Evolutionary conservation across 1,140 invertebrate genomes (phyloP).

Genomic region (Orchestia grillus): DNA sequence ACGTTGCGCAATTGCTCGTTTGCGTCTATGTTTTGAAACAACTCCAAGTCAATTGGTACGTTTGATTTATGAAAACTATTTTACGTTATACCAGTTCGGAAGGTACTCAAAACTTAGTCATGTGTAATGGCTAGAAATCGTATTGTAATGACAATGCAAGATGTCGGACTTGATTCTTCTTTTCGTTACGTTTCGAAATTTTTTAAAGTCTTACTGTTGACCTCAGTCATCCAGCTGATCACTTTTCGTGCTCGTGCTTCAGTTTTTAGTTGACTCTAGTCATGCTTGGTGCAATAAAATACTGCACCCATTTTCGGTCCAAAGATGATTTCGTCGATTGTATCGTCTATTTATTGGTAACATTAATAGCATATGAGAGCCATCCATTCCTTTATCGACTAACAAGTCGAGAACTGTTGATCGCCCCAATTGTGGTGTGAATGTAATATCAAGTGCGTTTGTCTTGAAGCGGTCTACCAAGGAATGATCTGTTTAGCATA

Average conservation of each 20-base stretch:
- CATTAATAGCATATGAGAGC: not conserved
- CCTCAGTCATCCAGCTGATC: not conserved
- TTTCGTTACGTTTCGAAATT: not conserved
- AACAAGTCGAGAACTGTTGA: not conserved
- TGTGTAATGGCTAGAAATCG: not conserved
- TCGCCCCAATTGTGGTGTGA: too few species aligned
- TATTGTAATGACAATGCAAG: not conserved
- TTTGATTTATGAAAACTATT: not conserved
- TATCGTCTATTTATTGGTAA: slow-evolving; percentile 46
- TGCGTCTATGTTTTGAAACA: not conserved
- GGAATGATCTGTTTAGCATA: not conserved
- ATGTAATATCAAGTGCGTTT: not conserved
- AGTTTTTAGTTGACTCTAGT: slow-evolving; percentile 32
- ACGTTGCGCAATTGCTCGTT: not conserved
- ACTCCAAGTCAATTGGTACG: not conserved
- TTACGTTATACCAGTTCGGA: not conserved
- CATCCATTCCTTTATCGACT: not conserved
- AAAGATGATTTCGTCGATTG: slow-evolving; percentile 27
- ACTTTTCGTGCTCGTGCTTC: not conserved
- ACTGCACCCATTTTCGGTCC: slow-evolving; percentile 9
- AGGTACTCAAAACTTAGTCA: not conserved
- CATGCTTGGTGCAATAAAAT: slow-evolving; percentile 45
- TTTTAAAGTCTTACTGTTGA: not conserved
- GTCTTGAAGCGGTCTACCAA: not conserved
- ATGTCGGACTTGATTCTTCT: not conserved